Conservation (phyloP, 2,113 vertebrate genomes). For the Sylvilagus bachmani region DNA sequence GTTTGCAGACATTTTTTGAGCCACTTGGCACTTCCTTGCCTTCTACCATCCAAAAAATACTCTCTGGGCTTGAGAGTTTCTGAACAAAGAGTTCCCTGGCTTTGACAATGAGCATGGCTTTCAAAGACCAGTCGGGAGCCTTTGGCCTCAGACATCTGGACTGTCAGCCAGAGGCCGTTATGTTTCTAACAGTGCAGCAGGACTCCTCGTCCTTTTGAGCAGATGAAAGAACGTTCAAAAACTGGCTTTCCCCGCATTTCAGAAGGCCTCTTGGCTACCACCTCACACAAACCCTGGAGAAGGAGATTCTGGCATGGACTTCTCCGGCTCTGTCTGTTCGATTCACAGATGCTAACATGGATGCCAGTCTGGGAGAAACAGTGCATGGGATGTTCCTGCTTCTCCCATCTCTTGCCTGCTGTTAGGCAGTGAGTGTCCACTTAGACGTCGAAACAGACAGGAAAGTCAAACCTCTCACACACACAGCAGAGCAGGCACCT, state of each 20-base stretch:
- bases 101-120: constrained; percentile 66
- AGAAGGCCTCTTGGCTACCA: constrained; percentile 70
- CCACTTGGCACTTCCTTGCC: constrained; percentile 58
- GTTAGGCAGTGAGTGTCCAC: constrained; percentile 75
- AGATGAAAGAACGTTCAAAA: constrained; percentile 79
- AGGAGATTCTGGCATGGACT: constrained; percentile 42
- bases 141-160: constrained; percentile 76
- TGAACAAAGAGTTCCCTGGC: constrained; percentile 50
- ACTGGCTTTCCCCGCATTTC: constrained; percentile 39
- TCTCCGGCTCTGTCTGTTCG: constrained; percentile 67
- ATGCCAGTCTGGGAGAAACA: constrained; percentile 60
- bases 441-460: constrained; percentile 66
- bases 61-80: constrained; percentile 25
- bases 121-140: constrained; percentile 58
- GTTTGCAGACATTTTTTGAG: constrained; percentile 71
- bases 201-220: constrained; percentile 69
- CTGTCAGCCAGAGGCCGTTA: constrained; percentile 57
- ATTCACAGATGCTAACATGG: constrained; percentile 68
- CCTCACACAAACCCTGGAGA: constrained; percentile 63
- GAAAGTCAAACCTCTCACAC: constrained; percentile 63
- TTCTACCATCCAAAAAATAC: constrained; percentile 60
- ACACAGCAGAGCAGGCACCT: not conserved
- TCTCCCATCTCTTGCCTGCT: constrained; percentile 59
- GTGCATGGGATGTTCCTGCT: constrained; percentile 67
- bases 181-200: constrained; percentile 65